A percentile compares a stretch with the other conserved stretches of the same genome.
These are phyloP conservation scores for Dicranocentrus wangi DNA, from an alignment of 2,888 invertebrate genomes.

Conservation along the genomic window DNA sequence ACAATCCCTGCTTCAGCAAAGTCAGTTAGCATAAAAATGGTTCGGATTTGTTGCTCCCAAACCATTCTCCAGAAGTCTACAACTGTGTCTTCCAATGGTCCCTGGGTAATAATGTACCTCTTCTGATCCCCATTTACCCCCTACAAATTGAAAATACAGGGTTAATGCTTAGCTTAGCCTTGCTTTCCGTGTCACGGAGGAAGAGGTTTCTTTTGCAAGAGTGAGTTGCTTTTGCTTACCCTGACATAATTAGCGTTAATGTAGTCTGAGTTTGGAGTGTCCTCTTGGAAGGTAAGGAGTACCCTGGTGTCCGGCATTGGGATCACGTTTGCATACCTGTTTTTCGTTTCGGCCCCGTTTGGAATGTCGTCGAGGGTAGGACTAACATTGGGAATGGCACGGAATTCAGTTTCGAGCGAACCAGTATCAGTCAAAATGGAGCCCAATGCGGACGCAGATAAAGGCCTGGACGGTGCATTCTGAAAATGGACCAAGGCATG, in stretches of 20 bases:
- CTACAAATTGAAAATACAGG: slow-evolving; percentile 76
- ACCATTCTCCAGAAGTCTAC: slow-evolving; percentile 96
- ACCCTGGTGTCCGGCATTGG: slow-evolving; percentile 94
- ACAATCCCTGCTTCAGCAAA: slow-evolving; percentile 91
- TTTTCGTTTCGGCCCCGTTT: slow-evolving; percentile 90
- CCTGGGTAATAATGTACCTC: slow-evolving; percentile 91
- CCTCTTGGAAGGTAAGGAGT: slow-evolving; percentile 82
- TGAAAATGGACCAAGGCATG: slow-evolving; percentile 74
- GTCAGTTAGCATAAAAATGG: slow-evolving; percentile 92
- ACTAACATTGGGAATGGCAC: slow-evolving; percentile 85
- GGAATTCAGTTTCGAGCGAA: slow-evolving; percentile 86
- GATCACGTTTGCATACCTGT: slow-evolving; percentile 95
- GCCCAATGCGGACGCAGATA: slow-evolving; percentile 85
- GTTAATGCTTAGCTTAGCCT: neutral
- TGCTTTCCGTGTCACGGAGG: neutral
- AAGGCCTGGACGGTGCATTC: slow-evolving; percentile 82
- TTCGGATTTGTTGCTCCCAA: slow-evolving; percentile 93
- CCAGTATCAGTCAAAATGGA: slow-evolving; percentile 77
- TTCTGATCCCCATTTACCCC: slow-evolving; percentile 76
- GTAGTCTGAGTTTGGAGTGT: slow-evolving; percentile 88
- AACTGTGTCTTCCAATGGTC: slow-evolving; percentile 88
- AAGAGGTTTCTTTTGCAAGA: neutral
- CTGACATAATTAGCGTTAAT: slow-evolving; percentile 95
- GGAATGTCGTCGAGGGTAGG: slow-evolving; percentile 88
- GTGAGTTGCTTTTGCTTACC: slow-evolving; percentile 78